Conservation (phyloP, 2,888 invertebrate genomes). For the Sphinx pinastri region DNA sequence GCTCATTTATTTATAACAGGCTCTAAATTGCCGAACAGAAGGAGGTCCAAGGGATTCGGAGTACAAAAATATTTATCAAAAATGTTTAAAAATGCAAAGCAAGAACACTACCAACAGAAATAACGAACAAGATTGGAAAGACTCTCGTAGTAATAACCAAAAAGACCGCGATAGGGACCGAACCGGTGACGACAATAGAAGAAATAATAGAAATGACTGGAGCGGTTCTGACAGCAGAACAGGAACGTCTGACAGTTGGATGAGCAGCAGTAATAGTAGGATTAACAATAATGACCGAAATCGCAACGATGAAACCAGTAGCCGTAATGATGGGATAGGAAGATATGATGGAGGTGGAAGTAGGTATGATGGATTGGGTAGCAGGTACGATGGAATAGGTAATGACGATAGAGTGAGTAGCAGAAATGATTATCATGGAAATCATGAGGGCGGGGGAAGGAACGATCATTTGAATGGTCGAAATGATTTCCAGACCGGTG, state of each 20-base stretch:
- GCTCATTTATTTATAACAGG: constrained; percentile 51
- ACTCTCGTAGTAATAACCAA: constrained; percentile 51
- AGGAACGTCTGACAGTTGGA: constrained; percentile 34
- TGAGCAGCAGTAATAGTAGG: constrained; percentile 26
- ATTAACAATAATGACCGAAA: constrained; percentile 14
- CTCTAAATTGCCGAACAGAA: constrained; percentile 84
- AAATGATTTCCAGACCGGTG: constrained; percentile 58
- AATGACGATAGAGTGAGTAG: not conserved
- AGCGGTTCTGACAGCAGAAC: constrained; percentile 40
- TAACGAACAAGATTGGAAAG: constrained; percentile 59
- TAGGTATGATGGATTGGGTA: constrained; percentile 10
- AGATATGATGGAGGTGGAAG: not conserved
- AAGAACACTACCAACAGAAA: constrained; percentile 54
- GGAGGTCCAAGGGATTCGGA: constrained; percentile 85
- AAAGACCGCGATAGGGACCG: constrained; percentile 28
- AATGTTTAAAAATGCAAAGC: constrained; percentile 80
- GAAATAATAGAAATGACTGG: constrained; percentile 34
- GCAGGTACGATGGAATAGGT: constrained; percentile 36
- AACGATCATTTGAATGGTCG: constrained; percentile 47
- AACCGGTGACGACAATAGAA: constrained; percentile 32
- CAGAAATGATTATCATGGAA: constrained; percentile 27
- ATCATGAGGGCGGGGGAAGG: constrained; percentile 41
- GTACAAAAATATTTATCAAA: constrained; percentile 82
- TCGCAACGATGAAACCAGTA: not conserved
- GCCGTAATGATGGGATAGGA: not conserved